A percentile compares a stretch with the other conserved stretches of the same genome.
Evolutionary conservation across 2,113 vertebrate genomes (phyloP).

Genomic region (Brienomyrus brachyistius): DNA sequence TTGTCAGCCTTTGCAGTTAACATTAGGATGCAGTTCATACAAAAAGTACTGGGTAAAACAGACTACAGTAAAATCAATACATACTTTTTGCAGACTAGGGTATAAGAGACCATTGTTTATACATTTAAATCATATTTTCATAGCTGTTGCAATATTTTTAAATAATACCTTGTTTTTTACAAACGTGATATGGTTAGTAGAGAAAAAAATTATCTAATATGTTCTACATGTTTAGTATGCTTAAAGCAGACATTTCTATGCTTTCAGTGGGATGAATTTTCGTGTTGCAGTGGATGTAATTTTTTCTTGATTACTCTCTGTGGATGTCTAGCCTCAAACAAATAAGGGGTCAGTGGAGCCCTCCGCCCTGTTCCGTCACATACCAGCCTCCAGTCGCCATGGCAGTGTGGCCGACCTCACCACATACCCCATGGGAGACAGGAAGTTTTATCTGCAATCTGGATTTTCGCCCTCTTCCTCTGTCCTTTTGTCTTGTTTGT

Average conservation of each 20-base stretch:
- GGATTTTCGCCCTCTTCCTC: constrained; percentile 3
- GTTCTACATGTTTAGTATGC: background rate
- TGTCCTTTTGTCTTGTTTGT: background rate
- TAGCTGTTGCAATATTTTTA: background rate
- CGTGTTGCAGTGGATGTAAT: background rate
- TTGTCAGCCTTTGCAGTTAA: background rate
- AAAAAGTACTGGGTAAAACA: background rate
- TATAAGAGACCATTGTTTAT: background rate
- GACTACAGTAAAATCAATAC: background rate
- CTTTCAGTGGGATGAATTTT: background rate
- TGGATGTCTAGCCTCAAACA: background rate
- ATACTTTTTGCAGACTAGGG: background rate
- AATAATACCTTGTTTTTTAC: background rate
- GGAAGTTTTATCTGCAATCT: constrained; percentile 4
- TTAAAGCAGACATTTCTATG: background rate
- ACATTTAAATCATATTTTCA: background rate
- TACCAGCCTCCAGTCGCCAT: background rate
- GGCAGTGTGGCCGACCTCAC: background rate
- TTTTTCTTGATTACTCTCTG: background rate
- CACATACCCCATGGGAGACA: background rate
- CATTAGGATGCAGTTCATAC: background rate
- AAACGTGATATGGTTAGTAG: background rate
- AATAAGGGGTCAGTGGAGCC: background rate
- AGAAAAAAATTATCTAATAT: background rate
- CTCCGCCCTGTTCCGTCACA: background rate